Percentiles rank a stretch among this genome's conserved stretches.
Conservation (phyloP, 1,140 invertebrate species). For the Lamellibrachia luymesi region DNA sequence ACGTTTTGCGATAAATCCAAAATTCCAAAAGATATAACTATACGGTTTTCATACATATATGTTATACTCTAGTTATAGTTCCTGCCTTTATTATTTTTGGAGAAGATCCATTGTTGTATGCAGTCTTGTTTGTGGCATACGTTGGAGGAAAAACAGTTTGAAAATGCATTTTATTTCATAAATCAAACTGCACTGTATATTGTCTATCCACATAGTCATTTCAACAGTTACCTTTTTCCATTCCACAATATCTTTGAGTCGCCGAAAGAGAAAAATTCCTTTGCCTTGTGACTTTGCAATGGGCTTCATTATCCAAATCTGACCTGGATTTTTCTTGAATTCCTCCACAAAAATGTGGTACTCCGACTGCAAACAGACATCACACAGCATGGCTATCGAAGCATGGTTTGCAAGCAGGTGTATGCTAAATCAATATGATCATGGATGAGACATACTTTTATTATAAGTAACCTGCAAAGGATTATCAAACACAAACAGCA, state of each 20-base stretch:
- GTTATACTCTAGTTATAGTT: too few species aligned
- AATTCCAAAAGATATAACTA: too few species aligned
- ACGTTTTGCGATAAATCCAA: too few species aligned
- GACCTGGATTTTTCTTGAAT: conserved; percentile 58
- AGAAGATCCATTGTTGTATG: too few species aligned
- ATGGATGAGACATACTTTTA: not conserved
- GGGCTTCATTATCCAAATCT: conserved; percentile 63
- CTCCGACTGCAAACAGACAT: conserved; percentile 48
- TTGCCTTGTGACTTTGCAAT: conserved; percentile 59
- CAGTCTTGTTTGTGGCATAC: too few species aligned
- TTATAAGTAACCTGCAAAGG: not conserved
- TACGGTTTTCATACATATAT: too few species aligned
- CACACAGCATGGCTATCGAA: not conserved
- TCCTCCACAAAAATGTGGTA: conserved; percentile 63
- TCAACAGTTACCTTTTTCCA: conserved; percentile 57
- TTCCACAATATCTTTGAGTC: conserved; percentile 61
- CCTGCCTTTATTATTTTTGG: too few species aligned
- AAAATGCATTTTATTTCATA: not conserved
- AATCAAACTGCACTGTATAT: not conserved
- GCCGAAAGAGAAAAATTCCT: conserved; percentile 60
- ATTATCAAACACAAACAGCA: too few species aligned
- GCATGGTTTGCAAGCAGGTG: not conserved
- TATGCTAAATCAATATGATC: not conserved
- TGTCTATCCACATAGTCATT: not conserved
- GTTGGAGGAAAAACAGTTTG: too few species aligned